A percentile compares a stretch with the other conserved stretches of the same genome.
phyloP scores from a whole-genome alignment of 2,888 invertebrate species.

The Cantharis nigra region DNA sequence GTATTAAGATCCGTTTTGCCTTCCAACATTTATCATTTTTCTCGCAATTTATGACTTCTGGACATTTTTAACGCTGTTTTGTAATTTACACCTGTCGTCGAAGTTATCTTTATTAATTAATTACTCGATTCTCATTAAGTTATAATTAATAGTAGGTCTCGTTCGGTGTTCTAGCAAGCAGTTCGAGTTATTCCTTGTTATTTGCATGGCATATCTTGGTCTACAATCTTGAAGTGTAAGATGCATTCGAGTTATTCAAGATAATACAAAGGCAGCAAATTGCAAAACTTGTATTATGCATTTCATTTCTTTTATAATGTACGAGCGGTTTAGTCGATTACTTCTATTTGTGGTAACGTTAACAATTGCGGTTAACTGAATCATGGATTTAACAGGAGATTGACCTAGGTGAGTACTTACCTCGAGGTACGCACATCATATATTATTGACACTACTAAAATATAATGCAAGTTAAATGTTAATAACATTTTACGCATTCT shows the following conservation, averaged over 20 bases:
- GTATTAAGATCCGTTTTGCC: background rate
- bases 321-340: conserved; percentile 28
- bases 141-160: conserved; percentile 32
- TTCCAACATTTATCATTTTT: background rate
- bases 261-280: conserved; percentile 34
- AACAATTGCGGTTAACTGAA: conserved; percentile 27
- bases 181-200: conserved; percentile 27
- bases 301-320: conserved; percentile 31
- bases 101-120: conserved; percentile 32
- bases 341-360: conserved; percentile 26
- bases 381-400: conserved; percentile 21
- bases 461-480: too few relatives aligned
- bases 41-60: conserved; percentile 3
- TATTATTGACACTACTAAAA: too few relatives aligned
- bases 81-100: conserved; percentile 26
- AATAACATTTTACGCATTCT: background rate
- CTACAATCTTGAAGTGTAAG: conserved; percentile 32
- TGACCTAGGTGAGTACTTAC: background rate
- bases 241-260: conserved; percentile 34
- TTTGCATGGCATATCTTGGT: conserved; percentile 28
- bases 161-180: conserved; percentile 19
- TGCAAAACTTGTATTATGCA: conserved; percentile 26
- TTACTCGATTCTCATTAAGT: conserved; percentile 30
- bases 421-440: background rate
- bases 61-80: conserved; percentile 2